phyloP scores from a whole-genome alignment of 2,888 invertebrate genomes.

The Amorpha juglandis region DNA sequence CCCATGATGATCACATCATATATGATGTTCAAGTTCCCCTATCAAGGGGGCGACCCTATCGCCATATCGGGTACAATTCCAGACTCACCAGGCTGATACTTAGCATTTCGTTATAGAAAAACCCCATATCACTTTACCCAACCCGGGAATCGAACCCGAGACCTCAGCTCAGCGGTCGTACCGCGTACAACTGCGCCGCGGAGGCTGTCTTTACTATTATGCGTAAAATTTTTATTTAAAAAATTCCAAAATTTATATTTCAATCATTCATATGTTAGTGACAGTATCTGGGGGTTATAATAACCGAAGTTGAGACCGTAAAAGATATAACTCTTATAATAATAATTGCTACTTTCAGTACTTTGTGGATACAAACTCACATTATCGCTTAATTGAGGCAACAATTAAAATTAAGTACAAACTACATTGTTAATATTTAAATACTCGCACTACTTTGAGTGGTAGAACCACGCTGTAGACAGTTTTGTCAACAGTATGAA shows the following conservation, averaged over 20 bases:
- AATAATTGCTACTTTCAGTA: neutral
- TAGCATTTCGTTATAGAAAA: neutral
- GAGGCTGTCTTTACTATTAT: neutral
- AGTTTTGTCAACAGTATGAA: too few relatives aligned
- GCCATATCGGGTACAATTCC: neutral
- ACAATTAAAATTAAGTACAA: neutral
- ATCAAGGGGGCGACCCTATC: too few relatives aligned
- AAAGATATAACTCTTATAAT: neutral
- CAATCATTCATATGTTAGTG: too few relatives aligned
- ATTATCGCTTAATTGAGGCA: neutral
- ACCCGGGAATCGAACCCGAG: neutral
- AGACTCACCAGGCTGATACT: neutral
- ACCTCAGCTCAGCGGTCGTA: neutral
- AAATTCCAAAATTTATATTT: too few relatives aligned
- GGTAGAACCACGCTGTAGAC: too few relatives aligned
- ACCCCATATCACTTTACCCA: neutral
- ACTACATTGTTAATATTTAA: neutral
- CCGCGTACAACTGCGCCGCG: neutral
- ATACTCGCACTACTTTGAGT: neutral
- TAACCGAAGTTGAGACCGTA: too few relatives aligned
- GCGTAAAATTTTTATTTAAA: too few relatives aligned
- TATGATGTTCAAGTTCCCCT: too few relatives aligned
- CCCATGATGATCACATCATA: too few relatives aligned
- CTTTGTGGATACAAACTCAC: neutral
- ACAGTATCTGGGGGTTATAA: too few relatives aligned